Conservation (phyloP, 2,797 vertebrate species). For the Potorous gilbertii region DNA sequence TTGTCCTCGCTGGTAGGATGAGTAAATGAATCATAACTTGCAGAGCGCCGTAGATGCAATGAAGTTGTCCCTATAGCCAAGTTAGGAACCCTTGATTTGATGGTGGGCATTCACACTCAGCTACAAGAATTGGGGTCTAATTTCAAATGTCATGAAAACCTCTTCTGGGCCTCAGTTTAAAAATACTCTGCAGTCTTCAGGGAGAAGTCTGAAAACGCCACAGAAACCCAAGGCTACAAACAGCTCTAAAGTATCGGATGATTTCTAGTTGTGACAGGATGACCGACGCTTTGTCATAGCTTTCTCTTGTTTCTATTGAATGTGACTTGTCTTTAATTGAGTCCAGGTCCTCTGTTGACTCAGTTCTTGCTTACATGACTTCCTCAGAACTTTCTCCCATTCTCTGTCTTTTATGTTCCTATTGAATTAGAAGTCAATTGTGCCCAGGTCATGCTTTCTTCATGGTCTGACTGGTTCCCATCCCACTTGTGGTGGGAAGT, state of each 20-base stretch:
- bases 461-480: not conserved
- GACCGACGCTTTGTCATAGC: not conserved
- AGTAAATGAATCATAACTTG: conserved; percentile 58
- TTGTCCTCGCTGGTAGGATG: not conserved
- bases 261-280: not conserved
- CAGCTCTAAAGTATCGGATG: not conserved
- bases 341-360: not conserved
- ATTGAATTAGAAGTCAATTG: not conserved
- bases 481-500: not conserved
- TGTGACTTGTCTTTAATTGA: not conserved
- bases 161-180: not conserved
- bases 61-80: not conserved
- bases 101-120: not conserved
- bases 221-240: too few species aligned
- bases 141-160: not conserved
- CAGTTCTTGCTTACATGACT: not conserved
- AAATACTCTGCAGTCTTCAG: conserved; percentile 63
- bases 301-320: not conserved
- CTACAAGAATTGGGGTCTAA: not conserved
- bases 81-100: not conserved
- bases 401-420: not conserved
- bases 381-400: not conserved
- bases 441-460: not conserved
- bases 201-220: not conserved
- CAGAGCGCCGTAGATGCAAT: not conserved